Evolutionary conservation across 1,140 invertebrate species (phyloP), one percentile per base, ranked within the genome.

Genomic region (Lepidurus apus): DNA sequence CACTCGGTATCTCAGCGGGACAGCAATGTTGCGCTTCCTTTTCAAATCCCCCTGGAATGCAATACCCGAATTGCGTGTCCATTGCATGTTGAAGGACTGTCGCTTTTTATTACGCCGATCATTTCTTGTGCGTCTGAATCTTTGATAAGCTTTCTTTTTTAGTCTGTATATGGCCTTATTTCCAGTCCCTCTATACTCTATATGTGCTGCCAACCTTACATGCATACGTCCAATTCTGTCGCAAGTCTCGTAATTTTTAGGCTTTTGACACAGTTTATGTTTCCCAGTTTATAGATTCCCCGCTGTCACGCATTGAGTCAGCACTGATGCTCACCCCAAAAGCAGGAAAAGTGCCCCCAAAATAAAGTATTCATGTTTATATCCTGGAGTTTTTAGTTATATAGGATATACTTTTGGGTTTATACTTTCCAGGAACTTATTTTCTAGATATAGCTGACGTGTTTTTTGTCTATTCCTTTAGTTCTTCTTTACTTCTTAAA

Each of bases 241-340:
- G 13, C 53, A 17, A 11, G 53, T 65, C 53, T 65, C 53, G 53
- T 65, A 65, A 65, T 65, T 65, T 21, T 65, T 65, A 65, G 53
- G 53, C 53, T 21, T 21, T 65, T 65, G 53, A 65, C 53, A 21
- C 7, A 65, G 53, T 21, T 6, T 21, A 65, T 21, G 8, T 65
- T 65, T 21, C 34, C 4, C 53, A n/a, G n/a, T n/a, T n/a, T 21
- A 65, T 65, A 21, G 53, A 65, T 21, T 65, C 53, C 21, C 21
- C 6, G n/a, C 53, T 65, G 53, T n/a, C 53, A 65, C 53, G 53
- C 53, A 65, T n/a, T 4, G 13, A n/a, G 21, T 4, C 53, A 65
- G 9, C 9, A 34, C 26, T 2, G 1, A 26, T 26, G 53, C 21
- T 65, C 53, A 65, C 53, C 13, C 5, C 17, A 65, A 65, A 65